Conservation (phyloP, 1,140 invertebrate genomes). For the Zaprionus gabonicus region DNA sequence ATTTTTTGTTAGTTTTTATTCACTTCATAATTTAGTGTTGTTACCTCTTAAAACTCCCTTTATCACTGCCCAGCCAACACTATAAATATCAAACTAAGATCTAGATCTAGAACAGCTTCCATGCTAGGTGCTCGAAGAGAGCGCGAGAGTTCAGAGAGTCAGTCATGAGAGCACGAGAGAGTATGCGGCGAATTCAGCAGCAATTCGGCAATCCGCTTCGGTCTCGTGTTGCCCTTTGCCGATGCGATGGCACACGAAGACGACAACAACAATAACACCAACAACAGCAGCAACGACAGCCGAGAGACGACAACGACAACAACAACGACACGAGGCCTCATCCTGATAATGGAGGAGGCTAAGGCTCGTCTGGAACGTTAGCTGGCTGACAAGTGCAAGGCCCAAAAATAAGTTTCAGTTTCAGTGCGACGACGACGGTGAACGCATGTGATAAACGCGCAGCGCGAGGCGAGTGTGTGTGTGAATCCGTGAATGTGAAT, state of each 20-base stretch:
- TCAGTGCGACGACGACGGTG: conserved; percentile 72
- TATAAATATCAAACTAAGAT: not conserved
- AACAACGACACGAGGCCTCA: conserved; percentile 29
- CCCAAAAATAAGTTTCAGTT: conserved; percentile 68
- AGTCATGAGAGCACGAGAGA: conserved; percentile 5
- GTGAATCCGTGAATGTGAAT: conserved; percentile 6
- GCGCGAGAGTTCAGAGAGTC: conserved; percentile 10
- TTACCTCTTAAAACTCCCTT: not conserved
- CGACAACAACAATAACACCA: conserved; percentile 9
- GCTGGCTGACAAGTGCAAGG: conserved; percentile 54
- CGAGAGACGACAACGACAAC: conserved; percentile 12
- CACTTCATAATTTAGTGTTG: too few relatives aligned
- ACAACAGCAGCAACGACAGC: not conserved
- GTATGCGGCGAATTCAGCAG: conserved; percentile 39
- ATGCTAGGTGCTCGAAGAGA: not conserved
- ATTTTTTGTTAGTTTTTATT: too few relatives aligned
- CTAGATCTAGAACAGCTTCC: conserved; percentile 2
- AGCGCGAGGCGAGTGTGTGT: conserved; percentile 5
- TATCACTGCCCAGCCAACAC: not conserved
- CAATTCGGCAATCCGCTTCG: conserved; percentile 7
- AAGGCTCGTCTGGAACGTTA: conserved; percentile 32
- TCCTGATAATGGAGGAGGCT: conserved; percentile 52
- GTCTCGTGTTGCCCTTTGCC: not conserved
- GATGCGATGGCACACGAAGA: conserved; percentile 9
- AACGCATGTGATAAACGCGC: conserved; percentile 55